Conservation (phyloP, 2,113 vertebrate species). For the Takifugu bimaculatus region DNA sequence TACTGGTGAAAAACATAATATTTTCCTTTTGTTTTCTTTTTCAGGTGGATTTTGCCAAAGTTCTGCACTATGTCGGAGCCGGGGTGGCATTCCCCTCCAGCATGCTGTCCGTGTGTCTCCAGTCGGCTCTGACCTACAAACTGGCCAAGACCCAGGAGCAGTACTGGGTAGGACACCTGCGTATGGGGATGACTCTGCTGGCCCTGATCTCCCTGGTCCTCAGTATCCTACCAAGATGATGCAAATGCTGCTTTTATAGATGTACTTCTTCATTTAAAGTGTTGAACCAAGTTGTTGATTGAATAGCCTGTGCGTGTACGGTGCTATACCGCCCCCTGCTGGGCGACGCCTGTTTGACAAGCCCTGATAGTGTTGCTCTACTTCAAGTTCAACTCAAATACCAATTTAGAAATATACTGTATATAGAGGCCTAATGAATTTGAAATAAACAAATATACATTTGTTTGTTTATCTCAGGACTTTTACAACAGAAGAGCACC, state of each 20-base stretch:
- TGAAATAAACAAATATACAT: too few species aligned
- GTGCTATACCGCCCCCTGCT: slow-evolving; percentile 33
- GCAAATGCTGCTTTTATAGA: background rate
- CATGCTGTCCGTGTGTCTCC: slow-evolving; percentile 83
- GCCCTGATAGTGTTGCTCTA: background rate
- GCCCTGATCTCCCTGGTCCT: slow-evolving; percentile 81
- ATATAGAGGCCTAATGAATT: too few species aligned
- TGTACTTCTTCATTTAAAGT: too few species aligned
- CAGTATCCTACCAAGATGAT: slow-evolving; percentile 78
- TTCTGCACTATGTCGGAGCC: slow-evolving; percentile 83
- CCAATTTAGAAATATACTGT: too few species aligned
- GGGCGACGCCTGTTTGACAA: background rate
- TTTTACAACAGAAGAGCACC: too few species aligned
- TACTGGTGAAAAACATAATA: background rate
- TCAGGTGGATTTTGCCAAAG: slow-evolving; percentile 85
- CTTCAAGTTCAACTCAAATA: background rate
- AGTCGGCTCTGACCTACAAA: slow-evolving; percentile 83
- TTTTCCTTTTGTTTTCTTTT: background rate
- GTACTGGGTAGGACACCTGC: slow-evolving; percentile 77
- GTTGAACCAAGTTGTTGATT: too few species aligned
- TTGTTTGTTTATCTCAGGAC: too few species aligned
- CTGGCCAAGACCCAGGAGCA: slow-evolving; percentile 81
- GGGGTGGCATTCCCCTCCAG: slow-evolving; percentile 86
- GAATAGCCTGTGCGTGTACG: background rate
- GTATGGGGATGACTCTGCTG: slow-evolving; percentile 74